Conservation (phyloP, 2,113 vertebrate genomes). For the Todiramphus chloris region DNA sequence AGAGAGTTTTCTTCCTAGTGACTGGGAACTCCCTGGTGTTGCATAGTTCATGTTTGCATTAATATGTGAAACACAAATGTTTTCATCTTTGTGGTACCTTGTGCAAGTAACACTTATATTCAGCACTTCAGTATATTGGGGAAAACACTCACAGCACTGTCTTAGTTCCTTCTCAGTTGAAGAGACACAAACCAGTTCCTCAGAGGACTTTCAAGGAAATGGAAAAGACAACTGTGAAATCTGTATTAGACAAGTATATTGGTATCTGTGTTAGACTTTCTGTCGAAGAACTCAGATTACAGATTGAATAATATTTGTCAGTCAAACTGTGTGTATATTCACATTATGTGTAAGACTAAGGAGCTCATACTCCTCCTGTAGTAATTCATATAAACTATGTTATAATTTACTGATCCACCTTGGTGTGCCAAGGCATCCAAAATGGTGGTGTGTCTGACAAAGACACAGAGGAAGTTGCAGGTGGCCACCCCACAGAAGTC, state of each 20-base stretch:
- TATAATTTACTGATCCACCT: background rate
- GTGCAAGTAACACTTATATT: background rate
- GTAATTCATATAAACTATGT: background rate
- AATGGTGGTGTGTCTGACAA: background rate
- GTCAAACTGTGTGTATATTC: background rate
- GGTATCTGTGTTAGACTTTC: background rate
- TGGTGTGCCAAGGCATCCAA: background rate
- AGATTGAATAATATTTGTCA: background rate
- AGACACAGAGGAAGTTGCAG: background rate
- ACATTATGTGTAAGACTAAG: background rate
- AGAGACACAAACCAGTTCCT: background rate
- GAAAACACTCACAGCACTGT: background rate
- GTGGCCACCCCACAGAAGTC: background rate
- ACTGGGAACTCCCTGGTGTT: background rate
- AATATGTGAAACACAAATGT: background rate
- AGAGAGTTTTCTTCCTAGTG: background rate
- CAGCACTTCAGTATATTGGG: background rate
- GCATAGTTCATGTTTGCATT: background rate
- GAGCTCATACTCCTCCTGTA: background rate
- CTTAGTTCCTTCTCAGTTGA: background rate
- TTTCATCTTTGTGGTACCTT: background rate
- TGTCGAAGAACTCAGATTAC: background rate
- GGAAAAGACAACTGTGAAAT: background rate
- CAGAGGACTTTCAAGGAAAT: background rate
- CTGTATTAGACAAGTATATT: background rate